Evolutionary conservation across 2,113 vertebrate genomes (phyloP), one percentile per base, ranked within the genome.

Genomic region (Carlito syrichta): DNA sequence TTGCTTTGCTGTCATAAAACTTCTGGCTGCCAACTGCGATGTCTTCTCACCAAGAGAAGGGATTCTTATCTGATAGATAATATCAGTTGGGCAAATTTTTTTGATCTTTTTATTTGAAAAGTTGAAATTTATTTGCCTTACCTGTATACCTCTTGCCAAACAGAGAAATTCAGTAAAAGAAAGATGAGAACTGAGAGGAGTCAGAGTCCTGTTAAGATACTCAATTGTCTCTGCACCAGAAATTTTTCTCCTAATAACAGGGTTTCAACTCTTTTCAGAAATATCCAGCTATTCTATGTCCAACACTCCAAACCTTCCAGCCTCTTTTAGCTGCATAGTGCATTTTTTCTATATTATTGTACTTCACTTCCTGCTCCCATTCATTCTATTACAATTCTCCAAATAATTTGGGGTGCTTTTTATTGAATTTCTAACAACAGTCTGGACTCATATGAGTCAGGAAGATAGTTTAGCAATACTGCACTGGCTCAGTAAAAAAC

Each of bases 91-190:
- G 25, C 32, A 93, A 58, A 38, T 69, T 79, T 82, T 86, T 92
- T 62, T 89, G 79, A 91, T 91, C 20, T 66, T 35, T 78, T 45
- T 88, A 71, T 84, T 84, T 95, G 89, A 69, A 66, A 96, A 92
- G 45, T 52, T 86, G 30, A 74, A 56, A 23, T 89, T 89, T 76
- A 73, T 56, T 52, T 94, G 66, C 66, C 60, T 74, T 95, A 48
- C 40, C 45, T 83, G 23, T 17, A 71, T 78, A 62, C 23, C 6
- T 93, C 43, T 86, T 89, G 58, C 27, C 48, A 86, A 83, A 89
- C 50, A 89, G 82, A 91, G 10, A 92, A 89, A 88, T 71, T 79
- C 25, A 94, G 63, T 58, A 62, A 89, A 71, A 92, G 45, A 27
- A 90, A 58, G 45, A 40, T 71, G 54, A 91, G 32, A 38, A 68